Conservation (phyloP, 2,888 invertebrate genomes). For the Dasypolia templi region DNA sequence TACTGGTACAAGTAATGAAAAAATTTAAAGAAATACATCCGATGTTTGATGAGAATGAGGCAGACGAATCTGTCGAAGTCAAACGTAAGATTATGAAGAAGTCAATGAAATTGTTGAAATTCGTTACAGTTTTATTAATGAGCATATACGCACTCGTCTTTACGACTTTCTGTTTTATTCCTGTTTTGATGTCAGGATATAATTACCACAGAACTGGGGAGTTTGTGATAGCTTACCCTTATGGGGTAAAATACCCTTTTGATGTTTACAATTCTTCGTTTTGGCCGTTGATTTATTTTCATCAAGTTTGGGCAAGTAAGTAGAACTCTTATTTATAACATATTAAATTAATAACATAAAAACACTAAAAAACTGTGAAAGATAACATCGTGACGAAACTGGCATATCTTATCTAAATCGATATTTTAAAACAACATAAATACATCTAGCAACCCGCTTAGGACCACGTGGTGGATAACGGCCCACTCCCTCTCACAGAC, state of each 20-base stretch:
- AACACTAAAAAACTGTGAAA: too few relatives aligned
- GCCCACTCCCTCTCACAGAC: neutral
- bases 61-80: constrained; percentile 16
- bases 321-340: constrained; percentile 27
- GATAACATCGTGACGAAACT: neutral
- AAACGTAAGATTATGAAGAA: constrained; percentile 66
- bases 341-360: neutral
- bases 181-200: constrained; percentile 72
- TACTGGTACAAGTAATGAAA: constrained; percentile 66
- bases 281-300: constrained; percentile 77
- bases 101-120: constrained; percentile 69
- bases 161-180: constrained; percentile 72
- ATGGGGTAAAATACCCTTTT: constrained; percentile 76
- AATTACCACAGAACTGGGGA: constrained; percentile 70
- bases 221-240: constrained; percentile 74
- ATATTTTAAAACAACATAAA: too few relatives aligned
- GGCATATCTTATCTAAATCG: neutral
- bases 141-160: constrained; percentile 67
- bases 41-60: constrained; percentile 43
- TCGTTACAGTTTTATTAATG: constrained; percentile 66
- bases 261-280: constrained; percentile 69
- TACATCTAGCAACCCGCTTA: neutral
- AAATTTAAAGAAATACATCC: constrained; percentile 77
- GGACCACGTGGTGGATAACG: neutral
- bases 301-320: constrained; percentile 81